Base-by-base conservation (phyloP, 2,797 vertebrate genomes). In the Ptychobarbus kaznakovi region DNA sequence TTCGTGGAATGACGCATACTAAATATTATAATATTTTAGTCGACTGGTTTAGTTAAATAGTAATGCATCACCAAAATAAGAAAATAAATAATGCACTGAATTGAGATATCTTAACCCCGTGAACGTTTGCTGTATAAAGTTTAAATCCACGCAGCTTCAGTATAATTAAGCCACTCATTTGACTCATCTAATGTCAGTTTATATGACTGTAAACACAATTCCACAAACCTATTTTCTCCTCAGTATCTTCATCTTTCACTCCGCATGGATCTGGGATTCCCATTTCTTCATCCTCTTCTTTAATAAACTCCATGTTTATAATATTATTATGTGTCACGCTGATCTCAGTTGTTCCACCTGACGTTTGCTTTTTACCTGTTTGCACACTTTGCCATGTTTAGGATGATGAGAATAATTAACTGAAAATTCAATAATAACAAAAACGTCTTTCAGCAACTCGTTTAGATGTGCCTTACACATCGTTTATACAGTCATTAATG, bases 201-300 rank as follows among this genome's bases (percentile, higher is more conserved):
- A 32, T 3, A 32, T 32, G 32, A 32, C 32, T 32, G 32, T 32
- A 32, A 32, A 32, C 32, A 32, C 32, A 32, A 3, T 32, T 32
- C 32, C 32, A 32, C 32, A 32, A 32, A 75, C 72, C 72, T 74
- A 20, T 20, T 32, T 75, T 18, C 25, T 51, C 46, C 28, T 56
- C 73, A 13, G 18, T 38, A 4, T 38, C 49, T 76, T 76, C 73
- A 8, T 76, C 49, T 56, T 76, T 76, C 32, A 56, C 73, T 76
- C 73, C 15, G 49, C 32, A 8, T 8, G 49, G 10, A 22, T 53
- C 73, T 53, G 73, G 3, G 13, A 76, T 76, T 4, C 0, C 3
- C 12, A 76, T 76, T 12, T 76, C 73, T 76, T 56, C 73, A n/a
- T 12, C 38, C 32, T 76, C 73, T 53, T 76, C 73, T 76, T 76